phyloP scores from a whole-genome alignment of 1,140 invertebrate species.

The Procambarus virginalis region DNA sequence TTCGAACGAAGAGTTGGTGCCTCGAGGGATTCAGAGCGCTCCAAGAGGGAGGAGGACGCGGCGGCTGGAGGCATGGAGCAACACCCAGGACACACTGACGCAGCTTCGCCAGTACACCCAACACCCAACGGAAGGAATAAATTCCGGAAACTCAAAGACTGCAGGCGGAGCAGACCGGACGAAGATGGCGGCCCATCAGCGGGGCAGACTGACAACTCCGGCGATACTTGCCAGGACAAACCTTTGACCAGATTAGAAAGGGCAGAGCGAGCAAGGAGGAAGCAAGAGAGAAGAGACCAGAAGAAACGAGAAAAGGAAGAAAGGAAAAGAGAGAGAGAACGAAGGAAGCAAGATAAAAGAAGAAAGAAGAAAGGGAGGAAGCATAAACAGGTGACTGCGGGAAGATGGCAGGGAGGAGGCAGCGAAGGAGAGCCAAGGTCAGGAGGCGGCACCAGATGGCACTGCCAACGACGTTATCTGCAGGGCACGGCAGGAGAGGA shows the following conservation, averaged over 20 bases:
- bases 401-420: neutral
- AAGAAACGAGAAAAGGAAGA: neutral
- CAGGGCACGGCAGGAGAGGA: neutral
- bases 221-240: neutral
- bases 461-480: neutral
- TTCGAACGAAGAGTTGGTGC: neutral
- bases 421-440: neutral
- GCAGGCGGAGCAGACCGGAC: neutral
- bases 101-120: too few species aligned
- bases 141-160: neutral
- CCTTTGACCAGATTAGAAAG: neutral
- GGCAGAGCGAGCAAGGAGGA: neutral
- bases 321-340: neutral
- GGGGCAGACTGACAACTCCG: neutral
- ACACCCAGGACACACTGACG: too few species aligned
- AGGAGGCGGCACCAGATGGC: neutral
- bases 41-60: too few species aligned
- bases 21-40: too few species aligned
- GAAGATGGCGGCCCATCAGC: neutral
- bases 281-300: neutral
- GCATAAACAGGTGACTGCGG: neutral
- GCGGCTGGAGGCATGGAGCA: neutral
- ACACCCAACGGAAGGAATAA: neutral
- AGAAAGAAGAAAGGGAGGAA: constrained; percentile 1
- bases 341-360: neutral